These are phyloP conservation scores for Phyllotis vaccarum DNA, from an alignment of 2,797 vertebrate genomes.

Conservation along the genomic window DNA sequence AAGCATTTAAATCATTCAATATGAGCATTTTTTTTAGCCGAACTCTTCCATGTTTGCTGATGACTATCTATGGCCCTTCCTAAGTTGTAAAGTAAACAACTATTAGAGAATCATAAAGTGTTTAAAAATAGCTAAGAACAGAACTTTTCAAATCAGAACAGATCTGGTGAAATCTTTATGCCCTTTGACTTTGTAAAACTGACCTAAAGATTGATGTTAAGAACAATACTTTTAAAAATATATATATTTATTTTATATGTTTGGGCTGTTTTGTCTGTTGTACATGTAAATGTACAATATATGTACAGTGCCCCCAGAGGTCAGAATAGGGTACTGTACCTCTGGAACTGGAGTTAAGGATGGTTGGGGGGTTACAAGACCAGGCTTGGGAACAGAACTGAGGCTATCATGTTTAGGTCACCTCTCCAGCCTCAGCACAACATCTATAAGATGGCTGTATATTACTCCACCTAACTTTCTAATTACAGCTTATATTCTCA, in stretches of 20 bases:
- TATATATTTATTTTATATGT: not conserved
- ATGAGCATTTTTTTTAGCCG: not conserved
- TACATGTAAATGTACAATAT: not conserved
- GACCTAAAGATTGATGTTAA: not conserved
- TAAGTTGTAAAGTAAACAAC: constrained; percentile 2
- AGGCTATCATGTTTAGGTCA: not conserved
- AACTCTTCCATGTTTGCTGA: not conserved
- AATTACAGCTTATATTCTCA: not conserved
- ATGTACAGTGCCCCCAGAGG: not conserved
- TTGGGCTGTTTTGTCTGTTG: not conserved
- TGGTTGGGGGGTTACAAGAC: not conserved
- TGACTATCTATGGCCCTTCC: not conserved
- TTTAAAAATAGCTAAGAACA: not conserved
- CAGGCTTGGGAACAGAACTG: not conserved
- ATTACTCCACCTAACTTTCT: not conserved
- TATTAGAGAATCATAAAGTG: not conserved
- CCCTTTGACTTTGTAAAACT: not conserved
- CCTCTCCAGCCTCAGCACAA: not conserved
- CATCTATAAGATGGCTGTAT: not conserved
- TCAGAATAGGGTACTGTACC: not conserved
- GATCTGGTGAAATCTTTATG: not conserved
- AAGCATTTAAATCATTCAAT: not conserved
- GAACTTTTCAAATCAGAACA: not conserved
- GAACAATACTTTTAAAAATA: not conserved
- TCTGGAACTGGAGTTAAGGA: not conserved